These are phyloP conservation scores for Cyphomyrus plagiostoma DNA, from an alignment of 2,113 vertebrate species.

Conservation along the genomic window DNA sequence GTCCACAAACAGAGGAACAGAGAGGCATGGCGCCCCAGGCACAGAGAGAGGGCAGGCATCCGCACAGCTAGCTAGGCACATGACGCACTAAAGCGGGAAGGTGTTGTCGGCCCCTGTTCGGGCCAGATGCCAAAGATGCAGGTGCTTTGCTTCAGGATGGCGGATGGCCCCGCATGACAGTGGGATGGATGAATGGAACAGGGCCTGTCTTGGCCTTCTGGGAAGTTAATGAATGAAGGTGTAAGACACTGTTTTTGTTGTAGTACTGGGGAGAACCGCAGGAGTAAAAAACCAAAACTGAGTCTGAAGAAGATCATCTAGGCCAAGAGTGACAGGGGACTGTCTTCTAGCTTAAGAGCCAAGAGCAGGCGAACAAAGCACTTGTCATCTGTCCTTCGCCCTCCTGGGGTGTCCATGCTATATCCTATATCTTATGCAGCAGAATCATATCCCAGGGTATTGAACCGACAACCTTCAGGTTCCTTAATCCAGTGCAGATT, in stretches of 20 bases:
- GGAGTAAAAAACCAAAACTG: not conserved
- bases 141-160: not conserved
- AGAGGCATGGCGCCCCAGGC: not conserved
- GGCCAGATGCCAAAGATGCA: not conserved
- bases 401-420: not conserved
- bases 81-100: not conserved
- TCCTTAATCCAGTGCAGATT: not conserved
- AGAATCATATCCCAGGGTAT: not conserved
- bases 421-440: not conserved
- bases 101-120: not conserved
- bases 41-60: not conserved
- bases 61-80: not conserved
- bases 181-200: not conserved
- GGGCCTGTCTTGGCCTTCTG: not conserved
- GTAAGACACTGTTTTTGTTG: not conserved
- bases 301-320: not conserved
- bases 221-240: not conserved
- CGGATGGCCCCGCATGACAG: not conserved
- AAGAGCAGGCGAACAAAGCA: not conserved
- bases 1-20: not conserved
- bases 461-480: not conserved
- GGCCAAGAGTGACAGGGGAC: not conserved
- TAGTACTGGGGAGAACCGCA: not conserved
- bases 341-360: not conserved
- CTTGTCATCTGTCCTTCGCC: not conserved